phyloP scores from a whole-genome alignment of 2,113 vertebrate species.

The Paratilapia polleni region DNA sequence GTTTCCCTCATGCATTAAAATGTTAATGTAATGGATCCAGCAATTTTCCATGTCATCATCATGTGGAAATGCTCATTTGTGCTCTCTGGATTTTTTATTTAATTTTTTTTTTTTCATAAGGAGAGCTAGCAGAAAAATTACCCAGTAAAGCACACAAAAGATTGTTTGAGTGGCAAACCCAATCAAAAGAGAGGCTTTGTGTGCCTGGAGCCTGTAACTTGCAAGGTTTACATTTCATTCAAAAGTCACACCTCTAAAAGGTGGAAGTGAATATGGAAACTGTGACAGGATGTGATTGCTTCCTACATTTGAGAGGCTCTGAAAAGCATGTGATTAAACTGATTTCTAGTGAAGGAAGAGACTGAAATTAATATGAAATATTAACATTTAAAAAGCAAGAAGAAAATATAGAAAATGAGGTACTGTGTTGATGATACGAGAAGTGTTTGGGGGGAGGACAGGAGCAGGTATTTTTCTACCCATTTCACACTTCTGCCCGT shows the following conservation, averaged over 20 bases:
- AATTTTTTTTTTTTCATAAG: not conserved
- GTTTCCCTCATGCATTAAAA: conserved; percentile 17
- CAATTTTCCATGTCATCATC: conserved; percentile 38
- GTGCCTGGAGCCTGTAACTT: not conserved
- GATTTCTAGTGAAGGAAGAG: not conserved
- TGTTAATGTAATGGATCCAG: conserved; percentile 34
- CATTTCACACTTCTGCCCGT: conserved; percentile 8
- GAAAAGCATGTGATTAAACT: not conserved
- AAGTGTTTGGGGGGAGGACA: not conserved
- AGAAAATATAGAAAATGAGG: not conserved
- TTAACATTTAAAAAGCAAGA: not conserved
- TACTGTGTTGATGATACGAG: not conserved
- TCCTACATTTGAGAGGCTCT: not conserved
- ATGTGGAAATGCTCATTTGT: conserved; percentile 11
- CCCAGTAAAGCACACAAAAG: not conserved
- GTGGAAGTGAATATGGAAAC: not conserved
- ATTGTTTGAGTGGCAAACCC: not conserved
- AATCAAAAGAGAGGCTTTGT: not conserved
- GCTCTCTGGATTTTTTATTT: not conserved
- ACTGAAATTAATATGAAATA: not conserved
- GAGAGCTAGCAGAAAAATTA: not conserved
- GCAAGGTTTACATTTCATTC: not conserved
- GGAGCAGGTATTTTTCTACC: not conserved
- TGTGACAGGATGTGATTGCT: not conserved
- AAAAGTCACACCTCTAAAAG: not conserved